Conservation (phyloP, 2,888 invertebrate species). For the Polydesmus complanatus region DNA sequence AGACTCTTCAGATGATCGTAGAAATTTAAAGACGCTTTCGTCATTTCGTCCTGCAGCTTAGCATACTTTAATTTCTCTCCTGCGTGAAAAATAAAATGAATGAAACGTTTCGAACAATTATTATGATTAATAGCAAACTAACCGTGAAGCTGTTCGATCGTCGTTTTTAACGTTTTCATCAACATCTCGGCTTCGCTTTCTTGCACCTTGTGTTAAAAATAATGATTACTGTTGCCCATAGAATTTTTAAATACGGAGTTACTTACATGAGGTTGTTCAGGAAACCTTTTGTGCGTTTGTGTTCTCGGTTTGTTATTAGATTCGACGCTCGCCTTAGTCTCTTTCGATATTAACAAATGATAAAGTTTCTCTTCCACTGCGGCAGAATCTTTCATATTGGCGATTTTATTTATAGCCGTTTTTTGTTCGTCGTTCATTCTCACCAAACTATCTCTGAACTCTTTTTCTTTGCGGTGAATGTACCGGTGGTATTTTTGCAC, state of each 20-base stretch:
- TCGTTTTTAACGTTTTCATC: too few species aligned
- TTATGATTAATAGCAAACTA: too few species aligned
- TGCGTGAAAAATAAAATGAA: neutral
- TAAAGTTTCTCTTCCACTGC: neutral
- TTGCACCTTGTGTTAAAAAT: too few species aligned
- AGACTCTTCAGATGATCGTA: neutral
- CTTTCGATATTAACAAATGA: too few species aligned
- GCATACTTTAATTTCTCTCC: slow-evolving; percentile 2
- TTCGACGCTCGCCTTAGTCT: too few species aligned
- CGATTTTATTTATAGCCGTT: neutral
- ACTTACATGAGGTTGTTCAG: too few species aligned
- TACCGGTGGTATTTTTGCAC: slow-evolving; percentile 11
- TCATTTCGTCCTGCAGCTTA: slow-evolving; percentile 10
- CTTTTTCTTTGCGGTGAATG: slow-evolving; percentile 9
- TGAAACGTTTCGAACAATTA: too few species aligned
- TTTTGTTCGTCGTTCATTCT: slow-evolving; percentile 4
- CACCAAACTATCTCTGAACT: neutral
- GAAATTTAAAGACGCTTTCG: slow-evolving; percentile 7
- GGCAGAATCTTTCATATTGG: neutral
- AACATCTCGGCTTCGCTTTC: too few species aligned
- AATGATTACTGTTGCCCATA: too few species aligned
- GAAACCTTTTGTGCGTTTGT: too few species aligned
- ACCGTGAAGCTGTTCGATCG: slow-evolving; percentile 3
- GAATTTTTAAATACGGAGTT: too few species aligned
- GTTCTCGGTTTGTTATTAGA: too few species aligned